Base-by-base conservation (phyloP, 30 jellyfish, hydroid and myxozoan species). In the Chrysaora quinquecirrha region DNA sequence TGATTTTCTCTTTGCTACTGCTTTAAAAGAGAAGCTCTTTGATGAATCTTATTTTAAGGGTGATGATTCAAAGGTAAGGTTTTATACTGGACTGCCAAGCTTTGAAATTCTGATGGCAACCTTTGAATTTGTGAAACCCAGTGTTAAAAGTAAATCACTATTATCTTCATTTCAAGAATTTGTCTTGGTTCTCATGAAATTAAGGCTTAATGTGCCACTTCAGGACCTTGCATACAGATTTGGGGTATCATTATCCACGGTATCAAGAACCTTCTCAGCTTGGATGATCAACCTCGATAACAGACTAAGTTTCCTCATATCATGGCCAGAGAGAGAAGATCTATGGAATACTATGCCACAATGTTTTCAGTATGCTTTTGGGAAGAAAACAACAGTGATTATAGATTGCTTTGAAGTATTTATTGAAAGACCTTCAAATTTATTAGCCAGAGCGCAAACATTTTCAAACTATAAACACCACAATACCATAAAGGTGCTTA, bases 161-260 rank as follows among this genome's bases (percentile, higher is more conserved):
- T 38, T 70, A 32, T 56, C 87, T 46, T 29, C 48, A 22, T 60
- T 71, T 61, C 88, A 84, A 43, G 76, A 61, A 64, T 84, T 84
- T 60, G 78, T 84, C 20, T 34, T 74, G 35, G 88, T 62, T 38
- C 87, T 84, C 23, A 84, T 84, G 78, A 61, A 73, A 46, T 50
- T 84, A 43, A 35, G 90, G 29, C 72, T 68, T 21, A 82, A 27
- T 68, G 92, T 69, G 73, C 72, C 85, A 30, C 78, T 63, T 43
- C 92, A 82, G 75, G 85, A 80, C 90, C 76, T 63, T 47, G 90
- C 90, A 35, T 80, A 80, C 75, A 80, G 90, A 65, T n/a, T n/a
- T n/a, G n/a, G n/a, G n/a, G n/a, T n/a, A n/a, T n/a, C n/a, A n/a
- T n/a, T n/a, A n/a, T n/a, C n/a, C n/a, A n/a, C n/a, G n/a, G n/a